Percentiles rank a stretch among this genome's conserved stretches.
phyloP scores from a whole-genome alignment of 2,888 invertebrate genomes.

The Drosophila mercatorum region DNA sequence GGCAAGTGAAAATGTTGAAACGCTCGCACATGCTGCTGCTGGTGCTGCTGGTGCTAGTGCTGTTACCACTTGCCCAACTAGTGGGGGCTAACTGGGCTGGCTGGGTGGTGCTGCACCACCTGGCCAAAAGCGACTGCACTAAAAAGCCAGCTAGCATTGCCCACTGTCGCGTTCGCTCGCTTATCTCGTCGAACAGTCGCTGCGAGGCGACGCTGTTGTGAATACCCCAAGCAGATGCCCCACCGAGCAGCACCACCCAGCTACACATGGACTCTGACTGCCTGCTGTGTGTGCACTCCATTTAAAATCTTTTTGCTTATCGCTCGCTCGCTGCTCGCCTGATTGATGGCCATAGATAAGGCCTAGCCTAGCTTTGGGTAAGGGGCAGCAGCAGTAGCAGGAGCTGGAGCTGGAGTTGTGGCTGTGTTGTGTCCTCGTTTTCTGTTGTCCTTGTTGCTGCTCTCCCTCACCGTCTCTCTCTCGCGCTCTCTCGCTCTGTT shows the following conservation, averaged over 20 bases:
- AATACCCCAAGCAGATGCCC: constrained; percentile 26
- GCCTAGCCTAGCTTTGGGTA: constrained; percentile 61
- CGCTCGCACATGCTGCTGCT: constrained; percentile 38
- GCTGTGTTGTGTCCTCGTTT: constrained; percentile 64
- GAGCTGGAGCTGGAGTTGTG: constrained; percentile 7
- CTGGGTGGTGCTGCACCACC: constrained; percentile 27
- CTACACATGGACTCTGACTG: constrained; percentile 26
- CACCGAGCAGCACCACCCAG: constrained; percentile 5
- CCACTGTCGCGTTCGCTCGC: constrained; percentile 58
- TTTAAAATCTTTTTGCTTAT: constrained; percentile 85
- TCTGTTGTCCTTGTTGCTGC: constrained; percentile 43
- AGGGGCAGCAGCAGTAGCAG: constrained; percentile 12
- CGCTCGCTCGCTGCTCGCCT: constrained; percentile 83
- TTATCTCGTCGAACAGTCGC: constrained; percentile 70
- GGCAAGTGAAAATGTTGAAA: constrained; percentile 74
- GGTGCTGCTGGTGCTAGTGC: constrained; percentile 7
- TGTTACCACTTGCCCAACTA: constrained; percentile 12
- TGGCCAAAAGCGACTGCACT: constrained; percentile 44
- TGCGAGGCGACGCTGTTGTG: constrained; percentile 23
- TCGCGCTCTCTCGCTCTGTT: constrained; percentile 27
- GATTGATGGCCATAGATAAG: constrained; percentile 85
- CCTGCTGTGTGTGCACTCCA: constrained; percentile 74
- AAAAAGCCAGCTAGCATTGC: constrained; percentile 17
- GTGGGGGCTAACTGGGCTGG: neutral
- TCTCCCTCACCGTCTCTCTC: constrained; percentile 21